A percentile compares a stretch with the other conserved stretches of the same genome.
These are phyloP conservation scores for Eretmocerus hayati DNA, from an alignment of 2,888 invertebrate genomes.

Conservation along the genomic window DNA sequence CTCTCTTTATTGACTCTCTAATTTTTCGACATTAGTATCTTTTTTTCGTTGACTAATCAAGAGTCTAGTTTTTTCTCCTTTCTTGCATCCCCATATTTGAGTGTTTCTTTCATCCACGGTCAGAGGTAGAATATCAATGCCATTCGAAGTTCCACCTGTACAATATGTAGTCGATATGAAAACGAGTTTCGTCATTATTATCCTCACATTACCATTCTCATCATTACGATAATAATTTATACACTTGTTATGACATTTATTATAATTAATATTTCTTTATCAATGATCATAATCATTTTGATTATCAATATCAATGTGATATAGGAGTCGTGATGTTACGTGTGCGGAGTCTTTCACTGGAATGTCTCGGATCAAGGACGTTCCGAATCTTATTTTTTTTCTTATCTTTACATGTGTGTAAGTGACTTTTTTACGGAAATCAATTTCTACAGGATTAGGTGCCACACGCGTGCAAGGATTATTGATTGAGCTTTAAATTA, in stretches of 20 bases:
- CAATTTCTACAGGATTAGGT: neutral
- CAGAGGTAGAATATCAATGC: slow-evolving; percentile 25
- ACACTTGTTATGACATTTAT: too few species aligned
- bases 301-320: slow-evolving; percentile 26
- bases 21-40: neutral
- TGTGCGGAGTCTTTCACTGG: slow-evolving; percentile 29
- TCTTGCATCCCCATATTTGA: neutral
- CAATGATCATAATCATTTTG: slow-evolving; percentile 16
- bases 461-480: slow-evolving; percentile 13
- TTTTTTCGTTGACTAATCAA: neutral
- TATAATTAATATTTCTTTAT: neutral
- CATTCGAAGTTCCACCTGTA: slow-evolving; percentile 45
- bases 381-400: too few species aligned
- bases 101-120: slow-evolving; percentile 26
- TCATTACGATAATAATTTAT: slow-evolving; percentile 21
- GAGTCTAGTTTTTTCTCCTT: slow-evolving; percentile 4
- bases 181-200: slow-evolving; percentile 28
- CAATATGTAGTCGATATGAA: slow-evolving; percentile 26
- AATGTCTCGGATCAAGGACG: too few species aligned
- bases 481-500: slow-evolving; percentile 7
- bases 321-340: slow-evolving; percentile 26
- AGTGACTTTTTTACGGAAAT: neutral
- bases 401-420: too few species aligned
- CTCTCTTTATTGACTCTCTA: slow-evolving; percentile 11
- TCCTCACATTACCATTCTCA: too few species aligned